phyloP scores from a whole-genome alignment of 23 tunicate genomes.

The Diplosoma virens region DNA sequence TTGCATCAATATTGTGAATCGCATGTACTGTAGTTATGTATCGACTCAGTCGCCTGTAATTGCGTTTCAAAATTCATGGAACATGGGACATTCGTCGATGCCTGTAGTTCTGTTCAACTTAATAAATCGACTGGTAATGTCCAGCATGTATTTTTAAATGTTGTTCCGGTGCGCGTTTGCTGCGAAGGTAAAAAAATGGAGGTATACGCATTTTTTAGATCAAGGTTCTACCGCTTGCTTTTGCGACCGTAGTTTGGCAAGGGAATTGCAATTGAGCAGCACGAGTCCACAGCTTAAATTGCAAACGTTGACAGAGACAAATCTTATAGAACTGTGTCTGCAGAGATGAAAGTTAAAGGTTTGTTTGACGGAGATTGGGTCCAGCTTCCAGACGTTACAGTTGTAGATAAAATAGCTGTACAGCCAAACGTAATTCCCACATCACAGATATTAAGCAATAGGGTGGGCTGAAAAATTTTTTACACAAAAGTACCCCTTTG shows the following conservation, averaged over 20 bases:
- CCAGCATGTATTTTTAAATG: background rate
- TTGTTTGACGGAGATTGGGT: background rate
- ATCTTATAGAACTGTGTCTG: background rate
- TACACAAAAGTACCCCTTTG: too few species aligned
- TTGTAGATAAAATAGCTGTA: background rate
- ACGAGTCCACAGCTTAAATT: background rate
- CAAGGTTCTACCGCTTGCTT: background rate
- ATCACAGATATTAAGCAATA: background rate
- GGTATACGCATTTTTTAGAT: constrained; percentile 7
- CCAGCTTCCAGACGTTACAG: background rate
- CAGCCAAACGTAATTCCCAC: background rate
- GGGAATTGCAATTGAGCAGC: background rate
- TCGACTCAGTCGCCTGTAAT: background rate
- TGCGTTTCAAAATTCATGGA: background rate
- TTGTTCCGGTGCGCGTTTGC: constrained; percentile 10
- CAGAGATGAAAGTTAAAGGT: background rate
- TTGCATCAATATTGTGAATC: too few species aligned
- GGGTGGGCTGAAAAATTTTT: too few species aligned
- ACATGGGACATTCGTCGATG: background rate
- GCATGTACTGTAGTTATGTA: too few species aligned
- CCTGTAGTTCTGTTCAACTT: background rate
- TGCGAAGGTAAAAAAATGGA: background rate
- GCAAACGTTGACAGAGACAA: background rate
- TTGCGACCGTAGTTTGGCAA: background rate
- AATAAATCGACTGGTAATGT: too few species aligned